Evolutionary conservation across 2,113 vertebrate species (phyloP), one percentile per base, ranked within the genome.

Genomic region (Trogon surrucura): DNA sequence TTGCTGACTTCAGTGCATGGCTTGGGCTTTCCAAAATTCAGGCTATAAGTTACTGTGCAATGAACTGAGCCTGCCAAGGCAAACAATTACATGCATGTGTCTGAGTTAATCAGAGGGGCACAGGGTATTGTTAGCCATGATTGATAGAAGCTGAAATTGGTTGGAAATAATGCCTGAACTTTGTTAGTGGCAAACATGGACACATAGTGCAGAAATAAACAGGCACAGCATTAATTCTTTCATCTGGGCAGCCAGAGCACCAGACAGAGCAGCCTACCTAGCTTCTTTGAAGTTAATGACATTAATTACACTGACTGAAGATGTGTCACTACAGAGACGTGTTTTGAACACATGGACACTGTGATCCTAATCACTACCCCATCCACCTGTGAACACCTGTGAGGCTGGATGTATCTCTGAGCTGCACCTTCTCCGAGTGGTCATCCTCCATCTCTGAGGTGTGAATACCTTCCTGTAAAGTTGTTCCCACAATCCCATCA

Each of bases 371-470:
- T 60, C 45, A 26, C 7, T 19, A 23, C 6, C 11, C 53, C 47
- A 72, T 23, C 20, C 9, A 48, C 34, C 21, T 34, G 6, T 20
- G n/a, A 89, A 41, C 13, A 72, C 48, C 34, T 0, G 0, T n/a
- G 65, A 48, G 21, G 10, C 9, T 32, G 29, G 34, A 41, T 27
- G 34, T 56, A 25, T 45, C 38, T 64, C 70, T 41, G 44, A 79
- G 61, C 51, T 60, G 27, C n/a, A 50, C 3, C 14, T 3, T 34
- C 22, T 45, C 45, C 64, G 53, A 47, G 27, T 3, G 10, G 22
- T 36, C 45, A 61, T n/a, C 26, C 36, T 78, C 14, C 83, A 66
- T 23, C 44, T 96, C 15, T 27, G 50, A 53, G 16, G 9, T 34
- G 13, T 53, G 18, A 88, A 45, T 2, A 1, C 10, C 6, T 80